Evolutionary conservation across 2,797 vertebrate species (phyloP).

Genomic region (Anolis apletophallus): DNA sequence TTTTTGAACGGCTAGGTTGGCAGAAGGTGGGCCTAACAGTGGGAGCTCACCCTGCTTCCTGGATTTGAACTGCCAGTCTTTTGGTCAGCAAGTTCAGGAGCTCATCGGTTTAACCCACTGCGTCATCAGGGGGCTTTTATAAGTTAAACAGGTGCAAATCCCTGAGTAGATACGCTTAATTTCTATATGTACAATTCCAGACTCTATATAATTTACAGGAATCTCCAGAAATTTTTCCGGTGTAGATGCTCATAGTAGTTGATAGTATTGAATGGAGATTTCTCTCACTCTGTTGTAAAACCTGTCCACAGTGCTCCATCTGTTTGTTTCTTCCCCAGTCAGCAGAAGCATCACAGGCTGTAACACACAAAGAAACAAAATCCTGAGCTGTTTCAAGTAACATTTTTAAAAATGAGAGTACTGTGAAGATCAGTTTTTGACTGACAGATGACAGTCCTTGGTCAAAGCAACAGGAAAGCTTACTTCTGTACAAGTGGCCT

Average conservation of each 20-base stretch:
- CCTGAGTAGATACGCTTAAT: neutral
- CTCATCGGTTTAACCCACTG: too few relatives aligned
- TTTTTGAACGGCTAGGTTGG: too few relatives aligned
- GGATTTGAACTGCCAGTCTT: too few relatives aligned
- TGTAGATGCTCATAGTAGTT: conserved; percentile 19
- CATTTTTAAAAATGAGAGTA: conserved; percentile 10
- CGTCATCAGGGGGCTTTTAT: too few relatives aligned
- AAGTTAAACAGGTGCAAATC: neutral
- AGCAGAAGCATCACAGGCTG: conserved; percentile 17
- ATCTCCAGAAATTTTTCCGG: conserved; percentile 57
- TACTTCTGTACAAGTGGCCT: neutral
- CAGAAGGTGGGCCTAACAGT: too few relatives aligned
- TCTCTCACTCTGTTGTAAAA: conserved; percentile 52
- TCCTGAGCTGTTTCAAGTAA: neutral
- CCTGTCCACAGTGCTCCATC: conserved; percentile 39
- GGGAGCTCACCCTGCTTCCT: too few relatives aligned
- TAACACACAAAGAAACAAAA: neutral
- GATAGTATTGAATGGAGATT: conserved; percentile 4
- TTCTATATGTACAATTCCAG: neutral
- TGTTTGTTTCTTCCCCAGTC: conserved; percentile 43
- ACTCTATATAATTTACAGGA: neutral
- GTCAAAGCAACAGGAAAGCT: neutral
- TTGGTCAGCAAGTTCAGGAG: too few relatives aligned
- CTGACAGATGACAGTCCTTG: neutral
- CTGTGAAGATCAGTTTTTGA: neutral